Evolutionary conservation across 2,888 invertebrate genomes (phyloP), one percentile per base, ranked within the genome.

Genomic region (Tiliacea citrago): DNA sequence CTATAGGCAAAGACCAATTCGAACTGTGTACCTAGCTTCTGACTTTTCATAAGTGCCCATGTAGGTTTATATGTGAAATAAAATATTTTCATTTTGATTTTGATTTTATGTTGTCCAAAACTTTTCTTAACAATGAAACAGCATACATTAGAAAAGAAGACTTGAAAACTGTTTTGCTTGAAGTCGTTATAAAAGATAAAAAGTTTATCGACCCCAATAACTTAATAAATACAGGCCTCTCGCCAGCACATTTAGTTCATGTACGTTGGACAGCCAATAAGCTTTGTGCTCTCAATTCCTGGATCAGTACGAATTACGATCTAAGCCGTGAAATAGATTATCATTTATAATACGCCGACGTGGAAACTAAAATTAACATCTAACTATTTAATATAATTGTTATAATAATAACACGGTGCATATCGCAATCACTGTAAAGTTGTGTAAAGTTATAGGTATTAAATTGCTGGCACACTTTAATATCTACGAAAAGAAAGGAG

Each of bases 291-390:
- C 47, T 58, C 49, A 70, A 80, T 58, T 49, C 62, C 67, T n/a
- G 67, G 58, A 80, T 77, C 47, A 63, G 58, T 55, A 49, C 29
- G 35, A 77, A 80, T 68, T 77, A 68, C 58, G 67, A 77, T 13
- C 67, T 71, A 60, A 78, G 49, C 29, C 18, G 39, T 47, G 55
- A 39, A 68, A 73, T 18, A 47, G 24, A 18, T 21, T 29, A 63
- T 53, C 47, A 29, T n/a, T 63, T 47, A 53, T 39, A 21, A 29
- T 12, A 49, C 39, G 57, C 67, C 47, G 18, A 49, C 53, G 12
- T 61, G 18, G 24, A 51, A 70, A 71, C 72, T 75, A 55, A 51
- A 45, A 79, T 79, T 65, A 68, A 58, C 73, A 53, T 35, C 12
- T 45, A 57, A 39, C n/a, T 29, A 53, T 63, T 53, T n/a, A 35